These are phyloP conservation scores for Mormyrus iriodes DNA, from an alignment of 2,113 vertebrate genomes.

Conservation along the genomic window DNA sequence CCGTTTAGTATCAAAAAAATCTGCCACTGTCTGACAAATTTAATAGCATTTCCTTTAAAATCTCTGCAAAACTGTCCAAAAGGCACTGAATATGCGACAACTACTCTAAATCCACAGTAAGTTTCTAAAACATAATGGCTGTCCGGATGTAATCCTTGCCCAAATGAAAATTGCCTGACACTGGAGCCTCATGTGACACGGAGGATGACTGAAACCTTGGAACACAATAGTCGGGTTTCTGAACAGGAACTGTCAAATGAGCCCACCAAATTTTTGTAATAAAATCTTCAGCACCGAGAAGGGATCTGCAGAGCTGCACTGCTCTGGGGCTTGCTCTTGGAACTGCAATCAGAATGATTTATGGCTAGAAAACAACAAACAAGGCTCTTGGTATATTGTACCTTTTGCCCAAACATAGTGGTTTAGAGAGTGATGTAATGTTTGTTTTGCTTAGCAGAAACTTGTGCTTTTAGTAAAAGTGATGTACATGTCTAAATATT, in stretches of 20 bases:
- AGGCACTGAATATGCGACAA: background rate
- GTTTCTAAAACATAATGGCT: background rate
- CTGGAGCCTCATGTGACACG: background rate
- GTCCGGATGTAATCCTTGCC: background rate
- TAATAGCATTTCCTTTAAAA: conserved; percentile 18
- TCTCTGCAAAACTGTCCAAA: background rate
- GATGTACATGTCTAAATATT: background rate
- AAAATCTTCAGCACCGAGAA: background rate
- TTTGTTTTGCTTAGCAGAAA: background rate
- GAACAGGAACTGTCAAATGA: background rate
- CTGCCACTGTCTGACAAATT: conserved; percentile 18
- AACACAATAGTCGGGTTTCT: background rate
- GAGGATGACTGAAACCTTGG: background rate
- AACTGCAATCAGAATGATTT: background rate
- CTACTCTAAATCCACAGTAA: background rate
- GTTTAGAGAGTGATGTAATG: background rate
- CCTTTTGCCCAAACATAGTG: background rate
- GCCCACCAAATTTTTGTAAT: background rate
- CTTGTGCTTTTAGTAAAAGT: background rate
- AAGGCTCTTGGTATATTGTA: background rate
- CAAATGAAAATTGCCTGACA: background rate
- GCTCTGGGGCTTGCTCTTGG: background rate
- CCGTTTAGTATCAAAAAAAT: conserved; percentile 1
- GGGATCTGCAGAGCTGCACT: background rate
- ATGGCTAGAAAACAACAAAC: background rate